Conservation (phyloP, 2,888 invertebrate species). For the Hypselothyrea guttata region DNA sequence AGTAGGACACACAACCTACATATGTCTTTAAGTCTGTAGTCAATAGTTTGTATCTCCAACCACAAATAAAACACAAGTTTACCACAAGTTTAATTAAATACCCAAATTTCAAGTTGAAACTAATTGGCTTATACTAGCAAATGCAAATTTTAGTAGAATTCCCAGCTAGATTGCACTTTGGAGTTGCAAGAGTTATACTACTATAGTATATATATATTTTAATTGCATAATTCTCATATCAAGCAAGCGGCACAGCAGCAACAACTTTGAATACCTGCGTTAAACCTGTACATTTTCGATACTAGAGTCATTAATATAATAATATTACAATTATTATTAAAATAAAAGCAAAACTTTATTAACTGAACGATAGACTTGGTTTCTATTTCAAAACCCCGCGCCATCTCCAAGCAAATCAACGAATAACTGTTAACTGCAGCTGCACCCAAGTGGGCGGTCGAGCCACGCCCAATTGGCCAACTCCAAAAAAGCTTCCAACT, state of each 20-base stretch:
- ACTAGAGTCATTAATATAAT: constrained; percentile 39
- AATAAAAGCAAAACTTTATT: constrained; percentile 33
- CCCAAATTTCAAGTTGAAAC: constrained; percentile 33
- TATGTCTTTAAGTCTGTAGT: constrained; percentile 41
- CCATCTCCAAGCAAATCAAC: constrained; percentile 19
- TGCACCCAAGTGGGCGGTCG: constrained; percentile 17
- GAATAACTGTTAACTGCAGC: constrained; percentile 1
- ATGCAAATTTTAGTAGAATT: constrained; percentile 42
- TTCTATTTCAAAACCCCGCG: constrained; percentile 25
- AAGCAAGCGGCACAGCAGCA: constrained; percentile 46
- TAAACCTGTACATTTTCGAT: constrained; percentile 53
- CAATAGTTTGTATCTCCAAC: constrained; percentile 35
- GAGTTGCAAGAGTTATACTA: no score
- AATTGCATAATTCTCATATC: constrained; percentile 54
- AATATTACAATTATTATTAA: constrained; percentile 18
- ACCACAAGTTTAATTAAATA: constrained; percentile 33
- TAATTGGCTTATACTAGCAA: constrained; percentile 41
- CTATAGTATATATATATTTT: no score
- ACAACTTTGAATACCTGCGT: constrained; percentile 54
- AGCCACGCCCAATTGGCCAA: constrained; percentile 30
- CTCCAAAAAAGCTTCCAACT: constrained; percentile 12
- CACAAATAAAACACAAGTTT: constrained; percentile 17
- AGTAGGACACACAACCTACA: constrained; percentile 76
- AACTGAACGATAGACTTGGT: constrained; percentile 11
- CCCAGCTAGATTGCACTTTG: constrained; percentile 53